phyloP scores from a whole-genome alignment of 2,888 invertebrate species.

The Parthenolecanium corni region DNA sequence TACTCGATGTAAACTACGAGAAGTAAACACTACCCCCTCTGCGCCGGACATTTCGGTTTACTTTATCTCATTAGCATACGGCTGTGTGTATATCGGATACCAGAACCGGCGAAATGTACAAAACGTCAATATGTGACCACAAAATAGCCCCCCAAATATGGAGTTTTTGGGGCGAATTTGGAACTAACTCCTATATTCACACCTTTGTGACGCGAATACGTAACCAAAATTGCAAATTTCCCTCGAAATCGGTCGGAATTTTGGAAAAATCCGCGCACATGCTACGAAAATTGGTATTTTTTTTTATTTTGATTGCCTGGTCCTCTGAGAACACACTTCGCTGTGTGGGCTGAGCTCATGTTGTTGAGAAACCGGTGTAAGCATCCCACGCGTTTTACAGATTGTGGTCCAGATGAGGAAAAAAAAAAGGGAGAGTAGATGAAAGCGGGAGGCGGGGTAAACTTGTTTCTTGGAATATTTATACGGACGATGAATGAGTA shows the following conservation, averaged over 20 bases:
- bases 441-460: no score
- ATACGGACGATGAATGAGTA: no score
- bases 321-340: no score
- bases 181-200: background rate
- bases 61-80: conserved; percentile 21
- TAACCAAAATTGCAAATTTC: background rate
- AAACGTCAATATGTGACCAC: conserved; percentile 9
- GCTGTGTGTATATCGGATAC: no score
- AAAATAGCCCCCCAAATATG: background rate
- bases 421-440: no score
- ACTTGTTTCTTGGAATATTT: no score
- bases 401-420: no score
- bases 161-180: background rate
- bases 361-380: conserved; percentile 8
- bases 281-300: conserved; percentile 7
- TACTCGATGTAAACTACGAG: no score
- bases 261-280: conserved; percentile 18
- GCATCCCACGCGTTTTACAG: background rate
- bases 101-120: background rate
- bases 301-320: no score
- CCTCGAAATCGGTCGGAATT: background rate
- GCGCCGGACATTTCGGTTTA: conserved; percentile 6
- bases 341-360: background rate
- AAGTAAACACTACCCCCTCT: no score
- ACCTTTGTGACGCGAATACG: background rate